Evolutionary conservation across 2,888 invertebrate species (phyloP).

Genomic region (Zelleria hepariella): DNA sequence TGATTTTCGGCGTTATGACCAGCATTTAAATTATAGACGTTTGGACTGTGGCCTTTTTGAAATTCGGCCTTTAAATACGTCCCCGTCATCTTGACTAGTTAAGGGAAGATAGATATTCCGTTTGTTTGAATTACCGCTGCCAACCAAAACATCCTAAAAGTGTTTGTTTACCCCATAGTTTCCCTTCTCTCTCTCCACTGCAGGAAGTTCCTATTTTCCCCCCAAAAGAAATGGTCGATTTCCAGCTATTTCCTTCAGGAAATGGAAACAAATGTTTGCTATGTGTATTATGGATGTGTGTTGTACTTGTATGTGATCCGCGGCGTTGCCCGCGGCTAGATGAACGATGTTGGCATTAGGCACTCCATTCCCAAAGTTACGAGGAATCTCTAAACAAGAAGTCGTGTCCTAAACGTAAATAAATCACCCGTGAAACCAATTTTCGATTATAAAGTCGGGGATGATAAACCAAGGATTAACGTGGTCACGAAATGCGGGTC

Average conservation of each 20-base stretch:
- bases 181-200: neutral
- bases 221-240: slow-evolving; percentile 1
- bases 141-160: too few relatives aligned
- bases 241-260: slow-evolving; percentile 1
- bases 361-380: neutral
- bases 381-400: neutral
- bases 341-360: too few relatives aligned
- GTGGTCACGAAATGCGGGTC: neutral
- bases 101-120: too few relatives aligned
- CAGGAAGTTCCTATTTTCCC: neutral
- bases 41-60: too few relatives aligned
- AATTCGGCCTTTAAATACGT: too few relatives aligned
- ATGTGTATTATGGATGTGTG: too few relatives aligned
- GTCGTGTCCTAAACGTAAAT: neutral
- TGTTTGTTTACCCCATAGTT: too few relatives aligned
- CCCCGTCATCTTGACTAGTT: too few relatives aligned
- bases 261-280: slow-evolving; percentile 2
- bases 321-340: neutral
- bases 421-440: neutral
- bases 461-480: neutral
- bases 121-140: too few relatives aligned
- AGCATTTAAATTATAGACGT: too few relatives aligned
- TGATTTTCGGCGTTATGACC: too few relatives aligned
- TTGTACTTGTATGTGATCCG: neutral
- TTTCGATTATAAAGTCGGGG: neutral